Evolutionary conservation across 1,140 invertebrate species (phyloP).

Genomic region (Drosophila oshimai): DNA sequence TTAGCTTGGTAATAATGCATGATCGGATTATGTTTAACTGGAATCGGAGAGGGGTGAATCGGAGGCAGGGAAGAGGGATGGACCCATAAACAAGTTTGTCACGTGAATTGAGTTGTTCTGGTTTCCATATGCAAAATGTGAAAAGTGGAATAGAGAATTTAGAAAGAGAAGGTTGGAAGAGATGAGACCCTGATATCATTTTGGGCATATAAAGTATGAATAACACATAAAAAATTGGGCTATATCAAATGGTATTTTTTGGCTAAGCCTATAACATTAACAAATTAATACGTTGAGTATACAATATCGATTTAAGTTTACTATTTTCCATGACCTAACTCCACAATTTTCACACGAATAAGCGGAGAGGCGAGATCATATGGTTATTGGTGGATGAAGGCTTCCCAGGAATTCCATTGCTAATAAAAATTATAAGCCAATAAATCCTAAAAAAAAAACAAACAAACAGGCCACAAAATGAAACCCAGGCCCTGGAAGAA

Average conservation of each 20-base stretch:
- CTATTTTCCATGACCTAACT: constrained; percentile 7
- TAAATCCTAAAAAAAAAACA: constrained; percentile 69
- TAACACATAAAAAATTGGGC: too few relatives aligned
- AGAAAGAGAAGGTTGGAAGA: neutral
- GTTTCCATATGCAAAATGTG: neutral
- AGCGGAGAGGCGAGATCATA: constrained; percentile 21
- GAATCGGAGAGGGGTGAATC: neutral
- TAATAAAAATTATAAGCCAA: constrained; percentile 81
- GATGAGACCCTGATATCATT: too few relatives aligned
- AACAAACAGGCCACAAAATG: constrained; percentile 45
- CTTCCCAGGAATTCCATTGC: constrained; percentile 72
- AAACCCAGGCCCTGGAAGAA: constrained; percentile 27
- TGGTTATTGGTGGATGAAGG: constrained; percentile 16
- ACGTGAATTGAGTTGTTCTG: constrained; percentile 23
- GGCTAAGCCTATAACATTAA: too few relatives aligned
- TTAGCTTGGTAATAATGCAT: constrained; percentile 76
- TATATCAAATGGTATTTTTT: too few relatives aligned
- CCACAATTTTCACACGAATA: constrained; percentile 22
- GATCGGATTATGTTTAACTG: constrained; percentile 69
- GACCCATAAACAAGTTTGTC: neutral
- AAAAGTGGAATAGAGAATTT: neutral
- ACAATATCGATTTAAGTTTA: neutral
- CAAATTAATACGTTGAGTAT: too few relatives aligned
- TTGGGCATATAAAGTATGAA: too few relatives aligned
- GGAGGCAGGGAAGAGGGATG: neutral